Conservation (phyloP, 2,113 vertebrate species). For the Gymnogyps californianus region DNA sequence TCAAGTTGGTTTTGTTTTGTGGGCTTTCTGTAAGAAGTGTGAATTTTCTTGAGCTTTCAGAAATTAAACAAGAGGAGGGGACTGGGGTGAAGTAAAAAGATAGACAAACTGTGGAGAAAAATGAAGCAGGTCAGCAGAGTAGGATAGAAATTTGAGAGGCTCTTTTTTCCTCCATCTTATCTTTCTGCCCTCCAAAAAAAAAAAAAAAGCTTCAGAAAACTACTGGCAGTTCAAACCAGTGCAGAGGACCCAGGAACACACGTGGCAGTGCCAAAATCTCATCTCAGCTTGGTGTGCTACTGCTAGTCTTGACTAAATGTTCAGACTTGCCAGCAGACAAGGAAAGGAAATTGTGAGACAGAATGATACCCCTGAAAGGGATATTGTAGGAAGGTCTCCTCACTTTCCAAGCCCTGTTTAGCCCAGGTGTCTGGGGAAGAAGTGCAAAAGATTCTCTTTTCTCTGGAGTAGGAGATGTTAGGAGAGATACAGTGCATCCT, state of each 20-base stretch:
- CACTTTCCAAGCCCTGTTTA: background rate
- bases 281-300: background rate
- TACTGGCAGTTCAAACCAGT: background rate
- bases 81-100: background rate
- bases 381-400: background rate
- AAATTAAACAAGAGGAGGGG: background rate
- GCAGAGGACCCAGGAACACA: background rate
- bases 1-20: accelerated
- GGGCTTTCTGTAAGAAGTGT: background rate
- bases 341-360: background rate
- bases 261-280: background rate
- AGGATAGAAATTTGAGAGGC: background rate
- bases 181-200: background rate
- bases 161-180: background rate
- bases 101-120: background rate
- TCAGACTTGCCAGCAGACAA: background rate
- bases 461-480: background rate
- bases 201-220: background rate
- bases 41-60: background rate
- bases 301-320: background rate
- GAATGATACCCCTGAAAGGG: too few relatives aligned
- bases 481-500: background rate
- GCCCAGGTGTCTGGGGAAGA: background rate
- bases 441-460: background rate
- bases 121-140: background rate